Evolutionary conservation across 2,888 invertebrate genomes (phyloP).

Genomic region (Proisotoma minuta): DNA sequence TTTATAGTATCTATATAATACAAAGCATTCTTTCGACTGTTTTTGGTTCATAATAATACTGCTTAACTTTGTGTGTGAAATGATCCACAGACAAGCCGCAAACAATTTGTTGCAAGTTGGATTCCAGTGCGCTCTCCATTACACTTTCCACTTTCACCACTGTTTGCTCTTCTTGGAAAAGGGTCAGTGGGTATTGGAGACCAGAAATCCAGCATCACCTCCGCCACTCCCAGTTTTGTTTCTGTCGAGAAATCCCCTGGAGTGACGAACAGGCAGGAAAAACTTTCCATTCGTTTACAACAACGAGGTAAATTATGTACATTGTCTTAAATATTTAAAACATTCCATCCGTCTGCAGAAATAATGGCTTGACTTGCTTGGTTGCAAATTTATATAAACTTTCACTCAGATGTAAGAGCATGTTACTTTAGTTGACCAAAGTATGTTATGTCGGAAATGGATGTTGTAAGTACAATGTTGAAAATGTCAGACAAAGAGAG

Average conservation of each 20-base stretch:
- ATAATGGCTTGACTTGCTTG: too few relatives aligned
- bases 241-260: slow-evolving; percentile 26
- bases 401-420: neutral
- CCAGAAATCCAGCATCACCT: neutral
- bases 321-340: slow-evolving; percentile 42
- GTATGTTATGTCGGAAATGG: too few relatives aligned
- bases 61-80: slow-evolving; percentile 6
- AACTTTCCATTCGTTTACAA: slow-evolving; percentile 38
- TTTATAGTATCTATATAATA: too few relatives aligned
- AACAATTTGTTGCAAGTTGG: slow-evolving; percentile 8
- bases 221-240: slow-evolving; percentile 15
- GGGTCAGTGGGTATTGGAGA: too few relatives aligned
- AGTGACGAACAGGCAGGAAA: slow-evolving; percentile 22
- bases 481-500: too few relatives aligned
- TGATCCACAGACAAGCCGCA: slow-evolving; percentile 11
- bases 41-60: neutral
- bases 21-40: too few relatives aligned
- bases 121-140: slow-evolving; percentile 4
- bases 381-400: too few relatives aligned
- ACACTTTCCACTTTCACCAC: neutral
- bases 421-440: neutral
- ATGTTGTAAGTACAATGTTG: too few relatives aligned
- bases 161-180: neutral
- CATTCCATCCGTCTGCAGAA: too few relatives aligned
- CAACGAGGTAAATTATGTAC: slow-evolving; percentile 45